Base-by-base conservation (phyloP, 2,113 vertebrate species). In the Dipodomys ordii region DNA sequence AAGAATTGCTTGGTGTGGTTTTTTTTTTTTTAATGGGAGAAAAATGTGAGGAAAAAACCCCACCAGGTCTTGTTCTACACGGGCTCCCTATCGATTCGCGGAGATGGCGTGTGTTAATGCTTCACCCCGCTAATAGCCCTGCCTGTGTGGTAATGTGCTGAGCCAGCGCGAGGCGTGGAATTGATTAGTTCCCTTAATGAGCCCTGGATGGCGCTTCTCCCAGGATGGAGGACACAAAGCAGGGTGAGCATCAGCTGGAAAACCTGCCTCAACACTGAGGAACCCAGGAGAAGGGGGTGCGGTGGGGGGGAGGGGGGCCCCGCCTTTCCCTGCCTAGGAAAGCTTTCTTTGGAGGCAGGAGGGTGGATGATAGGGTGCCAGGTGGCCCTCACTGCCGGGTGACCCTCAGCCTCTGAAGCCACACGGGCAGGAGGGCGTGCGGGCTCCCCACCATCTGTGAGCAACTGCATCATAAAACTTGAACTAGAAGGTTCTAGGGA, bases 131-230 rank as follows among this genome's bases (percentile, higher is more conserved):
- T 93, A 91, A 94, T 30, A 46, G 93, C 46, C 11, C 39, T 16
- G 92, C 92, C 73, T 11, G 71, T 0, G 44, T 4, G 60, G 71
- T 12, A 32, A 72, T 89, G 91, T 83, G 89, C 93, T 81, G 83
- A 20, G 80, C 81, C n/a, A 2, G 57, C 16, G 39, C 39, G 2
- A 23, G 0, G 78, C 30, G 0, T 0, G 15, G 85, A 44, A 95
- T 82, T 81, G 88, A 93, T 93, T 71, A 22, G 85, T 28, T 94
- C 90, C 85, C 69, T 78, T 94, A 90, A 87, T 4, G 81, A 94
- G 96, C 85, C 84, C n/a, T 28, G 4, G 53, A 20, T 16, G 0
- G n/a, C 15, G 92, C 57, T 67, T 35, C 69, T 7, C 22, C 15
- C 16, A 1, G 49, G 5, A 46, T 0, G 11, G 30, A 27, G 64